Evolutionary conservation across 2,797 vertebrate species (phyloP), one percentile per base, ranked within the genome.

Genomic region (Karalla daura): DNA sequence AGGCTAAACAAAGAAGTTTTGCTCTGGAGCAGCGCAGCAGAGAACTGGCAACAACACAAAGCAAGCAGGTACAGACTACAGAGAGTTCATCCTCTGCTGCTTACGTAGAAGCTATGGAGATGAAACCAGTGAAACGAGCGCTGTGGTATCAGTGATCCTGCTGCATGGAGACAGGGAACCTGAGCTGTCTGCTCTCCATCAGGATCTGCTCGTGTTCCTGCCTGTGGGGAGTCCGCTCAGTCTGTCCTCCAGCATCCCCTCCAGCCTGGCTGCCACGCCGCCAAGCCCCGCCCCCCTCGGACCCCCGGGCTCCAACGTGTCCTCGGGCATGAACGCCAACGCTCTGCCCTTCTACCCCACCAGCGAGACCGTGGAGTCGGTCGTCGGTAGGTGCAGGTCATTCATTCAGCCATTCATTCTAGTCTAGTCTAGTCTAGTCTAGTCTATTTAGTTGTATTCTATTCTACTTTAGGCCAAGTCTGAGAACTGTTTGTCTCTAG

Each of bases 301-400:
- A 65, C 94, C 93, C 0, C 94, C 92, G 0, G 95, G 95, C 76
- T 91, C 93, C 74, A 90, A 95, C 88, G 93, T 95, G 46, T 88
- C 95, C 50, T 95, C 97, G 5, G 96, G 96, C 90, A 99, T 99
- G 98, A 99, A 99, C 45, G 97, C 97, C 84, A 99, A 99, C 28
- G 97, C 97, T 35, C 93, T 99, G 87, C 98, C 98, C 55, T 99
- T 99, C 90, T 99, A 99, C 83, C 98, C 98, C 63, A 97, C 98
- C 90, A 99, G 97, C 56, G 97, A 98, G 91, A 99, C 98, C 0
- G 98, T 99, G 67, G 98, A 99, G 91, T 99, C 98, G 5, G 98
- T 99, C 52, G 97, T 99, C 80, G 98, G 98, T 99, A 86, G 93
- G 93, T 89, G 4, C 27, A 12, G 6, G 2, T 41, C 7, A 2